phyloP scores from a whole-genome alignment of 2,113 vertebrate species.

The Neomonachus schauinslandi region DNA sequence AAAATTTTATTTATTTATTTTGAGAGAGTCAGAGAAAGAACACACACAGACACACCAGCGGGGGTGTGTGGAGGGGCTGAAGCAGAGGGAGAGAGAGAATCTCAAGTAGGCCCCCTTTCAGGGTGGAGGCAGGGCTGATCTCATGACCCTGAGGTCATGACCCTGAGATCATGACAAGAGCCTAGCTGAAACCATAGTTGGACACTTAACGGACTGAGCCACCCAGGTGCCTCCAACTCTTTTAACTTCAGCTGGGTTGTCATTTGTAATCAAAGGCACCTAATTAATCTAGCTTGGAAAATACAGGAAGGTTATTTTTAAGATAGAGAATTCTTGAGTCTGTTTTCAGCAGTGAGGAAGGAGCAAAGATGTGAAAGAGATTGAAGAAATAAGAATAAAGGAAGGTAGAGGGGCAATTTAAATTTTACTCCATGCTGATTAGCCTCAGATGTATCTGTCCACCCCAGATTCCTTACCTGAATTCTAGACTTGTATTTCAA shows the following conservation, averaged over 20 bases:
- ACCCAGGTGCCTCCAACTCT: neutral
- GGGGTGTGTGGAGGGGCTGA: neutral
- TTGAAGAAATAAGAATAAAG: neutral
- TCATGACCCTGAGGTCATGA: neutral
- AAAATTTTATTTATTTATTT: neutral
- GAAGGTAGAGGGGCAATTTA: neutral
- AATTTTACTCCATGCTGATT: slow-evolving; percentile 36
- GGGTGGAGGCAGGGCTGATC: neutral
- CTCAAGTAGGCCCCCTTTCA: neutral
- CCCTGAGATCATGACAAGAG: neutral
- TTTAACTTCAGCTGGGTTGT: slow-evolving; percentile 45
- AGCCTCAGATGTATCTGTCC: neutral
- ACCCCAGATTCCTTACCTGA: neutral
- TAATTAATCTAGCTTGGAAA: slow-evolving; percentile 55
- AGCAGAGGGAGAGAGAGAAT: neutral
- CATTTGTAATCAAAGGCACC: slow-evolving; percentile 31
- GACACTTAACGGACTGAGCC: neutral
- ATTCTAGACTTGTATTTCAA: neutral
- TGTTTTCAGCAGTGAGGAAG: neutral
- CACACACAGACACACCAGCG: neutral
- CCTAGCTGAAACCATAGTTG: neutral
- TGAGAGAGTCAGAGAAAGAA: neutral
- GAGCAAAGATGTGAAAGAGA: neutral
- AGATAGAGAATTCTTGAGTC: neutral
- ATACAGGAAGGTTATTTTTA: slow-evolving; percentile 26